Evolutionary conservation across 2,113 vertebrate species (phyloP).

Genomic region (Hipposideros armiger): DNA sequence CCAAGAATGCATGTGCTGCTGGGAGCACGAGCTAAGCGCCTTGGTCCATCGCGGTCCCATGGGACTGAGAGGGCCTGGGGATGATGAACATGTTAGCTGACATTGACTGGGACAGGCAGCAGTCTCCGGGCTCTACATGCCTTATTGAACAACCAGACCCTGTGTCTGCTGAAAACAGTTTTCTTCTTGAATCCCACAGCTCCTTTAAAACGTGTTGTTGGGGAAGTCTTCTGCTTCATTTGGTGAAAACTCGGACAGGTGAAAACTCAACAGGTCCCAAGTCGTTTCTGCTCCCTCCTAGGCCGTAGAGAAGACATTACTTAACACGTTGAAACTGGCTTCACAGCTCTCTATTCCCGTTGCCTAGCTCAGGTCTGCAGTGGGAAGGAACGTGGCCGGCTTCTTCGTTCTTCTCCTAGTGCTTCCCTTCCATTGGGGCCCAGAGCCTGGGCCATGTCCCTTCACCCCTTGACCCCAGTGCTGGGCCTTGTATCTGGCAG

Average conservation of each 20-base stretch:
- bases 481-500: no score
- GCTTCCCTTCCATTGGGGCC: background rate
- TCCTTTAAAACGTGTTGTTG: background rate
- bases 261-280: background rate
- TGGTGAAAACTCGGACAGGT: background rate
- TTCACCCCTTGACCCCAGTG: no score
- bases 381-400: background rate
- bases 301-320: background rate
- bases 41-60: background rate
- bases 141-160: background rate
- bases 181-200: background rate
- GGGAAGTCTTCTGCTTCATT: background rate
- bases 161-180: background rate
- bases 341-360: background rate
- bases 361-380: background rate
- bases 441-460: no score
- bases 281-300: background rate
- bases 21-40: rapidly evolving
- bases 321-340: background rate
- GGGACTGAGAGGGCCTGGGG: background rate
- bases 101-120: no score
- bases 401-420: background rate
- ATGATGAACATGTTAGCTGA: background rate
- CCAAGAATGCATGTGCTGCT: background rate
- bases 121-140: background rate